Base-by-base conservation (phyloP, 2,797 vertebrate genomes). In the Acomys russatus region DNA sequence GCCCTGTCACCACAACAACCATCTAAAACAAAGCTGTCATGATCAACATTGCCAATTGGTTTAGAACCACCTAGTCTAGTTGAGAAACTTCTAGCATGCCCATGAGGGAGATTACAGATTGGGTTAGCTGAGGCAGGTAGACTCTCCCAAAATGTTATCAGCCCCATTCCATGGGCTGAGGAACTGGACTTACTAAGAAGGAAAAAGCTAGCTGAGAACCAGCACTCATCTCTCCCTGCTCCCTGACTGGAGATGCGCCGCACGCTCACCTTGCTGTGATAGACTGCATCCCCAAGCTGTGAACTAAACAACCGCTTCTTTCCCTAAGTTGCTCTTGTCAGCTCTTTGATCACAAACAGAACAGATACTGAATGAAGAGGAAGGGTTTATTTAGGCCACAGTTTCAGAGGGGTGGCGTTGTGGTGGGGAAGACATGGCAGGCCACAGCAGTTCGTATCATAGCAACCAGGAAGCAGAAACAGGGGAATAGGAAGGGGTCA, bases 211-310 rank as follows among this genome's bases (percentile, higher is more conserved):
- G 5, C 70, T 30, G 70, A 11, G n/a, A n/a, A 28, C 10, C n/a
- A 20, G 23, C n/a, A 2, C 1, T 44, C 54, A 38, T 6, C 35
- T 44, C 79, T 35, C n/a, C 3, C 54, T 20, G 85, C 30, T 56
- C 68, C n/a, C n/a, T 28, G 23, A 6, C 54, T 71, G 12, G 6
- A 56, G 68, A 15, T 2, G 0, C 0, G 0, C 9, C 6, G 17
- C 14, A 2, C 2, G 30, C 20, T 20, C 5, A 23, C 30, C 18
- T 6, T 0, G 23, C n/a, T 1, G 3, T 38, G n/a, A 44, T 7
- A 38, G 85, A 3, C 54, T 18, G 54, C 3, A 38, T 18, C 4
- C 22, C 5, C 20, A 14, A 54, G 59, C n/a, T 28, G 30, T 80
- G 85, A 59, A 3, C 14, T 8, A 15, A 38, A 30, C 12, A 18